These are phyloP conservation scores for Saccostrea cuccullata DNA, from an alignment of 1,140 invertebrate genomes.

Conservation along the genomic window DNA sequence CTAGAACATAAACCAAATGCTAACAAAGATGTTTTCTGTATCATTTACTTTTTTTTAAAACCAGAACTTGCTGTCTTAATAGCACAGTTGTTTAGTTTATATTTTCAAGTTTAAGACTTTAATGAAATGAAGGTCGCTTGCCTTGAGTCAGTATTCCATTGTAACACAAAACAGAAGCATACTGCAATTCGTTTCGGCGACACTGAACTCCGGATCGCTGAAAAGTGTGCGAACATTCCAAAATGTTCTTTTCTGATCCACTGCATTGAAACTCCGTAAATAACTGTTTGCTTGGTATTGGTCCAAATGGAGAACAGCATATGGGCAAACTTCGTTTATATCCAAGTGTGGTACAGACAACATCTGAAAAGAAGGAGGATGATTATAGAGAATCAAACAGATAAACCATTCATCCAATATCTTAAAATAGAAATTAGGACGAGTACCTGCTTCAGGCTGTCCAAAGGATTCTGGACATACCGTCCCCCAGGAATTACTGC, in stretches of 20 bases:
- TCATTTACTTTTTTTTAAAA: too few species aligned
- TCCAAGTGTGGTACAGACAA: constrained; percentile 64
- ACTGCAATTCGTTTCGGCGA: constrained; percentile 50
- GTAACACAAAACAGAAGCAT: constrained; percentile 65
- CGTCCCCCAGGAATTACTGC: constrained; percentile 38
- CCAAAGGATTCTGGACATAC: constrained; percentile 37
- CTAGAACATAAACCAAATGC: constrained; percentile 43
- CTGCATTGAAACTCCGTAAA: constrained; percentile 60
- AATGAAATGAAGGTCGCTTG: not conserved
- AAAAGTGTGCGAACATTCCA: constrained; percentile 53
- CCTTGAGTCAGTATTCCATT: constrained; percentile 50
- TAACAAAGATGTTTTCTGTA: too few species aligned
- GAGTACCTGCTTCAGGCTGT: constrained; percentile 2
- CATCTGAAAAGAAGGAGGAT: constrained; percentile 52
- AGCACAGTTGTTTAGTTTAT: too few species aligned
- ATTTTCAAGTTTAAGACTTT: too few species aligned
- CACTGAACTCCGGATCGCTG: not conserved
- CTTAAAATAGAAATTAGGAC: too few species aligned
- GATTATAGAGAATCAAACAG: not conserved
- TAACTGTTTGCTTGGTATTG: constrained; percentile 19
- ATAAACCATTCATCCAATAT: not conserved
- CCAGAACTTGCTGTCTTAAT: too few species aligned
- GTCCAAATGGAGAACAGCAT: constrained; percentile 66
- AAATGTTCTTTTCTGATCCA: constrained; percentile 59
- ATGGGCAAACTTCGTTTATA: constrained; percentile 56